Evolutionary conservation across 2,797 vertebrate genomes (phyloP), one percentile per base, ranked within the genome.

Genomic region (Danio choprae): DNA sequence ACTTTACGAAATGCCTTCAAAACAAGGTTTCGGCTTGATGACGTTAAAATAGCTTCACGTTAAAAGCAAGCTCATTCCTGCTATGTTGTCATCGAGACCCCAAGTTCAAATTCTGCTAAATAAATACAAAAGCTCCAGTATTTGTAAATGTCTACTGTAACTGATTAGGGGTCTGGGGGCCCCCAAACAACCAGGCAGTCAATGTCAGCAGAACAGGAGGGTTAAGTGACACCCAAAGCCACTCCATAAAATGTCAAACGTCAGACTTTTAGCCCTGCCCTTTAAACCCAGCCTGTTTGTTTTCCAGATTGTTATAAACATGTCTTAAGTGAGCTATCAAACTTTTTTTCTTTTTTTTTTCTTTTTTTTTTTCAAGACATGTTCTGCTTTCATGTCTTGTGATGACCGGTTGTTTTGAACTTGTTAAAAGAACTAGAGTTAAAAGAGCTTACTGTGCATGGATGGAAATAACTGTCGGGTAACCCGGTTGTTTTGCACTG

Each of bases 401-500:
- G 16, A 22, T 59, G 5, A 43, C 9, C 29, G 12, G 43, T 67
- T 59, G 5, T 60, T 65, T 36, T 41, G 44, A 69, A 50, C 18
- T 59, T 8, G 18, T 70, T 62, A 8, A 22, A 62, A 51, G 9
- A 81, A 60, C 6, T 56, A 36, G 11, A 36, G 60, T 79, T 11
- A 76, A 79, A 79, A 78, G 41, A 69, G 48, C 69, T 80, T 78
- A 68, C 64, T 78, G 56, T 59, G 74, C 60, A 79, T 22, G 5
- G 60, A 74, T 77, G 75, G 59, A 81, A 83, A 80, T 74, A 75
- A 63, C 80, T 68, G 40, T 63, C 50, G 74, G 48, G 62, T 64
- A 76, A 84, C 80, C 67, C 64, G 53, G 63, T 81, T 80, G 79
- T 83, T 85, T 72, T 87, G 86, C 70, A 50, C 75, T 76, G 69